These are phyloP conservation scores for Bedellia somnulentella DNA, from an alignment of 2,888 invertebrate species.

Conservation along the genomic window DNA sequence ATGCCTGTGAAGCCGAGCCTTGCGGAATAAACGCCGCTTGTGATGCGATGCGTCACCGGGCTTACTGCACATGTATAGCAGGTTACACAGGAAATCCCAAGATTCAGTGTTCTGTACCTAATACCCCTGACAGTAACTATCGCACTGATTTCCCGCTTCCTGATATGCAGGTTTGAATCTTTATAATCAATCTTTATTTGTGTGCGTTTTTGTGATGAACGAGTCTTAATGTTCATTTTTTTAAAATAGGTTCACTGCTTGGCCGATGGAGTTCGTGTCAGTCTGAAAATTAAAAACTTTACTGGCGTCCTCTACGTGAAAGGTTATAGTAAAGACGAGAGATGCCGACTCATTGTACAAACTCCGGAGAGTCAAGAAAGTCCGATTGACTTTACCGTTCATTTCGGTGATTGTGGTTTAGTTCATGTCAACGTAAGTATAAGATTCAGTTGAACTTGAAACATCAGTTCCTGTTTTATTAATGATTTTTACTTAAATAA, in stretches of 20 bases:
- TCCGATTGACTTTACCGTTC: conserved; percentile 81
- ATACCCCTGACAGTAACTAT: conserved; percentile 31
- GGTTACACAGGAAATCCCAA: conserved; percentile 79
- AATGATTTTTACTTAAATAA: neutral
- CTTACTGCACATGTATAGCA: conserved; percentile 75
- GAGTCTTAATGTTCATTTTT: neutral
- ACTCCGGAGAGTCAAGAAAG: conserved; percentile 70
- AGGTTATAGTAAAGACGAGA: conserved; percentile 91
- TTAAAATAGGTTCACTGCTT: conserved; percentile 73
- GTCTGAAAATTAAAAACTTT: conserved; percentile 78
- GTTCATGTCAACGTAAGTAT: conserved; percentile 83
- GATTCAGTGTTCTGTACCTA: conserved; percentile 66
- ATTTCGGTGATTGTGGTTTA: conserved; percentile 89
- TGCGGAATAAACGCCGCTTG: conserved; percentile 80
- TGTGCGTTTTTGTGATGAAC: too few species aligned
- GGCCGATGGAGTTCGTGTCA: conserved; percentile 89
- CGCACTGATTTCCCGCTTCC: conserved; percentile 84
- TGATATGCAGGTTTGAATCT: conserved; percentile 64
- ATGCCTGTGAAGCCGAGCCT: conserved; percentile 74
- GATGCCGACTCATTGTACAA: conserved; percentile 81
- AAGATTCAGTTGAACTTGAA: too few species aligned
- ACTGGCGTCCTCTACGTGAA: conserved; percentile 92
- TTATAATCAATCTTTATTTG: too few species aligned
- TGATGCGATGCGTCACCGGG: conserved; percentile 74
- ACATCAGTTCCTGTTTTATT: too few species aligned